Evolutionary conservation across 1,140 invertebrate species (phyloP).

Genomic region (Drosophila insularis): DNA sequence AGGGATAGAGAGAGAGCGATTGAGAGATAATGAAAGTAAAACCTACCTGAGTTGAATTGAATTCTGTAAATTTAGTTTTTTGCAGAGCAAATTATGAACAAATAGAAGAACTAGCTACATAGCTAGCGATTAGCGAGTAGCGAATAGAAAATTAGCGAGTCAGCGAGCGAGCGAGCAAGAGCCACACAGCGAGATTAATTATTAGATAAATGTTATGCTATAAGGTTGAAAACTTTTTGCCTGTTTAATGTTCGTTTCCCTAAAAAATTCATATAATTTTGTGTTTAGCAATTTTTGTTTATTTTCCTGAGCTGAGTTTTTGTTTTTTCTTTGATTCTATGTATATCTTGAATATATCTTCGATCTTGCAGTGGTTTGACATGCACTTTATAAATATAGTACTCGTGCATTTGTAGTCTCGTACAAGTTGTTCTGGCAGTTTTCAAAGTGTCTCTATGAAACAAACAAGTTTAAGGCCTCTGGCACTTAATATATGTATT

Average conservation of each 20-base stretch:
- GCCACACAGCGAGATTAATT: slow-evolving; percentile 54
- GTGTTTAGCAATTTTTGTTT: no score
- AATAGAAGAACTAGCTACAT: slow-evolving; percentile 1
- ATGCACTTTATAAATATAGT: no score
- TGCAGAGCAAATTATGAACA: slow-evolving; percentile 1
- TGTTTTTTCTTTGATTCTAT: no score
- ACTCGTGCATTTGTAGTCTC: no score
- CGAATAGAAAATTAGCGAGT: slow-evolving; percentile 38
- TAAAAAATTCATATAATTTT: no score
- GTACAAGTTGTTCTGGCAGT: background rate
- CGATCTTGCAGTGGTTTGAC: no score
- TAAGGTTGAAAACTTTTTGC: slow-evolving; percentile 9
- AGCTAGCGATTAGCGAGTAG: slow-evolving; percentile 2
- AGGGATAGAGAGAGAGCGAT: slow-evolving; percentile 23
- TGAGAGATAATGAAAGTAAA: slow-evolving; percentile 43
- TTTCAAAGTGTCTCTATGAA: background rate
- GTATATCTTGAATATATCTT: no score
- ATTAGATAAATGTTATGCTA: slow-evolving; percentile 8
- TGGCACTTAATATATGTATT: background rate
- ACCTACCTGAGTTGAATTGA: slow-evolving; percentile 62
- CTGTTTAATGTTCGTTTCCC: background rate
- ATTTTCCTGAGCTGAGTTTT: no score
- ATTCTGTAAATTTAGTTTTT: slow-evolving; percentile 7
- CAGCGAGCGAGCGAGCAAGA: slow-evolving; percentile 63
- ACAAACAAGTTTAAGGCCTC: background rate